A percentile compares a stretch with the other conserved stretches of the same genome.
phyloP scores from a whole-genome alignment of 2,797 vertebrate species.

The Pachyuromys duprasi region DNA sequence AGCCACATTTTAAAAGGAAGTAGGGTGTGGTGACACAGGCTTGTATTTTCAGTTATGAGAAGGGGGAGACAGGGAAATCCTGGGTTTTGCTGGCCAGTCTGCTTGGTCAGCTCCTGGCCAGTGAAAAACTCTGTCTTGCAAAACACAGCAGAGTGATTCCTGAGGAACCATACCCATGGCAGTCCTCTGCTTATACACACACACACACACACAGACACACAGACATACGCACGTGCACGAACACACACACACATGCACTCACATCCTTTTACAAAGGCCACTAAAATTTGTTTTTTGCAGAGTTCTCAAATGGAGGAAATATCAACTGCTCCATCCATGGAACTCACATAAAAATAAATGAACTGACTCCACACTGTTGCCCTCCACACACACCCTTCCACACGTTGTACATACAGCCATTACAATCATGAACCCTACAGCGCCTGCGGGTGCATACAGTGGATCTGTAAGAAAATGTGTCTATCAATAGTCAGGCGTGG shows the following conservation, averaged over 20 bases:
- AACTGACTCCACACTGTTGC: neutral
- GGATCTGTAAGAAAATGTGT: neutral
- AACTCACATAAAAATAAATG: neutral
- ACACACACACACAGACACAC: neutral
- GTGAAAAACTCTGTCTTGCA: neutral
- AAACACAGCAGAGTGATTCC: neutral
- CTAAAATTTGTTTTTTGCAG: neutral
- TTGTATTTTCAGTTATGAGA: neutral
- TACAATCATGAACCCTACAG: neutral
- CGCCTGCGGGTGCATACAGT: neutral
- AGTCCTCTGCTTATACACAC: neutral
- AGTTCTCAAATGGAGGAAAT: neutral
- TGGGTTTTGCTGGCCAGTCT: neutral
- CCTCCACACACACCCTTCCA: neutral
- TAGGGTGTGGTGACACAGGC: neutral
- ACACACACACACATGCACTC: too few relatives aligned
- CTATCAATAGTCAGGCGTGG: neutral
- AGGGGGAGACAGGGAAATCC: neutral
- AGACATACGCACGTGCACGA: neutral
- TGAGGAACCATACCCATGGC: neutral
- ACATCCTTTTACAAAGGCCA: neutral
- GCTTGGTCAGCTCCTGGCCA: neutral
- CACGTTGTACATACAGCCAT: neutral
- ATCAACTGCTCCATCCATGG: neutral
- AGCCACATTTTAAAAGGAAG: neutral